These are phyloP conservation scores for Gastrophysa polygoni DNA, from an alignment of 2,888 invertebrate species.

Conservation along the genomic window DNA sequence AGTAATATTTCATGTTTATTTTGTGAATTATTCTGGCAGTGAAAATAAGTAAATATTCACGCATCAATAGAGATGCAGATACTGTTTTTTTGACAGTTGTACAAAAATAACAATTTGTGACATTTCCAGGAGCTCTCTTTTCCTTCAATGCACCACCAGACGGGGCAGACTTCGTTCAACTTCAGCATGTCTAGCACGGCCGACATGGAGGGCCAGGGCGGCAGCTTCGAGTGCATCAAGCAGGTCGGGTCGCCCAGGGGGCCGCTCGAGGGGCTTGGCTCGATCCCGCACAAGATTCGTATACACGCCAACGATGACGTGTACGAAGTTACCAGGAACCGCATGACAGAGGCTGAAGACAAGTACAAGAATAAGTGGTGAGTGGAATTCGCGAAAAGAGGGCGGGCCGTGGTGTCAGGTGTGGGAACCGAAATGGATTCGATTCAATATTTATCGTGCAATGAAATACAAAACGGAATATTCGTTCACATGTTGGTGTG, in stretches of 20 bases:
- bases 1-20: too few relatives aligned
- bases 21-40: too few relatives aligned
- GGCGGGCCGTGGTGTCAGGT: too few relatives aligned
- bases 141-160: conserved; percentile 65
- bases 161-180: conserved; percentile 69
- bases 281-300: conserved; percentile 86
- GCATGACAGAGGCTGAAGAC: conserved; percentile 91
- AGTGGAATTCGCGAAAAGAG: too few relatives aligned
- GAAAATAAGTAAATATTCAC: too few relatives aligned
- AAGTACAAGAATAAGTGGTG: conserved; percentile 93
- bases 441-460: too few relatives aligned
- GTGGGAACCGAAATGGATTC: too few relatives aligned
- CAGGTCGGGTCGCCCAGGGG: conserved; percentile 60
- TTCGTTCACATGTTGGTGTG: too few relatives aligned
- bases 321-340: conserved; percentile 89
- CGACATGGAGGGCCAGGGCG: conserved; percentile 83
- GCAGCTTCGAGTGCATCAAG: conserved; percentile 92
- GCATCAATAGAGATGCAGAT: too few relatives aligned
- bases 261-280: conserved; percentile 82
- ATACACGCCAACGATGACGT: conserved; percentile 96
- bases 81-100: too few relatives aligned
- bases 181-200: conserved; percentile 80
- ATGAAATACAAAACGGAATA: too few relatives aligned
- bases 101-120: too few relatives aligned
- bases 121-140: conserved; percentile 73